phyloP scores from a whole-genome alignment of 2,888 invertebrate species.

The Tethea ocularis region DNA sequence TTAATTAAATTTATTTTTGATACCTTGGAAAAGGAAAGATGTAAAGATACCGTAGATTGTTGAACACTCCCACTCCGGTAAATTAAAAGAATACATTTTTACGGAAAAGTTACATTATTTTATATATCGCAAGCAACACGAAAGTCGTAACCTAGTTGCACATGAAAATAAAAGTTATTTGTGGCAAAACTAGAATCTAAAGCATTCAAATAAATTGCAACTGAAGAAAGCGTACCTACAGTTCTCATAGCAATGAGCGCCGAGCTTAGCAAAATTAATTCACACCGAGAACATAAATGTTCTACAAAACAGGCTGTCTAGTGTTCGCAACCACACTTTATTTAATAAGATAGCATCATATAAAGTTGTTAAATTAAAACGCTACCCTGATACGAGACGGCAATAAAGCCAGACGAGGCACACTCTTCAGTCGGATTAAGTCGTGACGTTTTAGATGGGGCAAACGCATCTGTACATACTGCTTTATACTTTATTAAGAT shows the following conservation, averaged over 20 bases:
- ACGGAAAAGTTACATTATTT: too few species aligned
- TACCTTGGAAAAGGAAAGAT: too few species aligned
- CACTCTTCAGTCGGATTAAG: conserved; percentile 38
- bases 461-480: conserved; percentile 47
- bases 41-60: too few species aligned
- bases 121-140: too few species aligned
- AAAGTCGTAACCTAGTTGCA: neutral
- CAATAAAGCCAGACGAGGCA: conserved; percentile 35
- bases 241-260: neutral
- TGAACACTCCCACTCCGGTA: too few species aligned
- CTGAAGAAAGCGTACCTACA: neutral
- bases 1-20: too few species aligned
- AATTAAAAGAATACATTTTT: too few species aligned
- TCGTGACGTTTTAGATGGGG: conserved; percentile 38
- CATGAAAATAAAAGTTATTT: neutral
- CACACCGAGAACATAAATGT: neutral
- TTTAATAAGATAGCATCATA: conserved; percentile 2
- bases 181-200: neutral
- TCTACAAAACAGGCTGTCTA: neutral
- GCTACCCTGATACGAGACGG: conserved; percentile 22
- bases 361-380: conserved; percentile 27
- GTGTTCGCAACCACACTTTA: conserved; percentile 2
- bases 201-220: neutral
- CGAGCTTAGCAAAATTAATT: neutral
- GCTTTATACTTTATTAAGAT: conserved; percentile 60